Base-by-base conservation (phyloP, 2,113 vertebrate genomes). In the Pica pica region DNA sequence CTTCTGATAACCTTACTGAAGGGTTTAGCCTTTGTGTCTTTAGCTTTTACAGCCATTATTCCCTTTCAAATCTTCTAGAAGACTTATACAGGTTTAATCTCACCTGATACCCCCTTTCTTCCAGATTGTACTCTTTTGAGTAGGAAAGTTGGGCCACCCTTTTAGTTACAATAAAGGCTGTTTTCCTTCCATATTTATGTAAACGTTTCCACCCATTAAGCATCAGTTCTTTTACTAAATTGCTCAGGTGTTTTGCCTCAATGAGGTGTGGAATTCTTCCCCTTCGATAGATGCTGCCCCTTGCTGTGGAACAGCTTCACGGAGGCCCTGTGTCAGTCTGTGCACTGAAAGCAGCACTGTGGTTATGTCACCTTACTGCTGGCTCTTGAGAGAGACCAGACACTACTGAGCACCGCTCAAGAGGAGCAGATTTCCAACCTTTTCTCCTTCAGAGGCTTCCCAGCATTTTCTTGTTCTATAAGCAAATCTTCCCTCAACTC, bases 321-420 rank as follows among this genome's bases (percentile, higher is more conserved):
- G 1, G 13, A 11, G 30, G 73, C 39, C 26, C 24, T 15, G 63
- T 37, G 7, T 13, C 41, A 10, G 49, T 9, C 22, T 18, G n/a
- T 16, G 19, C 3, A 6, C 46, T 6, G 24, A 11, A 26, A 47
- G 14, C 52, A 44, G 52, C 4, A 4, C 73, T 39, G 42, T 14
- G 33, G 13, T 19, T 64, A 1, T 4, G 1, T 2, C 16, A 13
- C 46, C 56, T 52, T 19, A 0, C 26, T 44, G 12, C 30, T 28
- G 65, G 15, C 52, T 79, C 67, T 21, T 16, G 44, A 27, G 7
- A 28, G 68, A 61, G 20, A 19, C 37, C 47, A 26, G 61, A 3
- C 7, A 1, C 46, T 8, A 2, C 22, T 1, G 1, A 65, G 52
- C 28, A 16, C 31, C 4, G 1, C 52, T 6, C 8, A 2, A 16